Evolutionary conservation across 2,113 vertebrate genomes (phyloP).

Genomic region (Pantherophis guttatus): DNA sequence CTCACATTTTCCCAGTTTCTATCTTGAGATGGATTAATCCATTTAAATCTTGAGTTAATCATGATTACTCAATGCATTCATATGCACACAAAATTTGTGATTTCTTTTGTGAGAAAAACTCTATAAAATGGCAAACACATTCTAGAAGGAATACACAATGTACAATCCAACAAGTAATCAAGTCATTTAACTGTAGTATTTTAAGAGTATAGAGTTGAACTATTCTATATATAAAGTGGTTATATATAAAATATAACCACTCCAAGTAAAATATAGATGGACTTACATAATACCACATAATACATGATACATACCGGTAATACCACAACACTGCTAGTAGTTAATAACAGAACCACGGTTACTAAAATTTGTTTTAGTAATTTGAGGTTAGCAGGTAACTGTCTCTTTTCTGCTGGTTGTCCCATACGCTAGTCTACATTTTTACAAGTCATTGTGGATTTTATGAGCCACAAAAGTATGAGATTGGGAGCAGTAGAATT

Average conservation of each 20-base stretch:
- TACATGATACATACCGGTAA: background rate
- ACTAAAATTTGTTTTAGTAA: background rate
- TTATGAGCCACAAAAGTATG: background rate
- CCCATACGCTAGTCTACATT: background rate
- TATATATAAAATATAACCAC: too few relatives aligned
- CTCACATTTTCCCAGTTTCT: background rate
- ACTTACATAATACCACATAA: background rate
- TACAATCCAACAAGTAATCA: background rate
- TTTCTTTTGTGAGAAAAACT: background rate
- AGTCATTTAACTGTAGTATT: background rate
- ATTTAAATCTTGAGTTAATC: background rate
- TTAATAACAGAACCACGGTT: background rate
- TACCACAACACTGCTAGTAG: background rate
- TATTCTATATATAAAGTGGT: background rate
- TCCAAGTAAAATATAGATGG: background rate
- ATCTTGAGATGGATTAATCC: background rate
- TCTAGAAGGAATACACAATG: background rate
- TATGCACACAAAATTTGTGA: background rate
- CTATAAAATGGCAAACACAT: background rate
- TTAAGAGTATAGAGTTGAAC: background rate
- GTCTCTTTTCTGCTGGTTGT: background rate
- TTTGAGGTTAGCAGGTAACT: background rate
- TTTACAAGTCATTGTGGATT: background rate
- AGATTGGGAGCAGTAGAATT: background rate
- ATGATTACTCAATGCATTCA: background rate